Base-by-base conservation (phyloP, 2,113 vertebrate genomes). In the Spermophilus dauricus region DNA sequence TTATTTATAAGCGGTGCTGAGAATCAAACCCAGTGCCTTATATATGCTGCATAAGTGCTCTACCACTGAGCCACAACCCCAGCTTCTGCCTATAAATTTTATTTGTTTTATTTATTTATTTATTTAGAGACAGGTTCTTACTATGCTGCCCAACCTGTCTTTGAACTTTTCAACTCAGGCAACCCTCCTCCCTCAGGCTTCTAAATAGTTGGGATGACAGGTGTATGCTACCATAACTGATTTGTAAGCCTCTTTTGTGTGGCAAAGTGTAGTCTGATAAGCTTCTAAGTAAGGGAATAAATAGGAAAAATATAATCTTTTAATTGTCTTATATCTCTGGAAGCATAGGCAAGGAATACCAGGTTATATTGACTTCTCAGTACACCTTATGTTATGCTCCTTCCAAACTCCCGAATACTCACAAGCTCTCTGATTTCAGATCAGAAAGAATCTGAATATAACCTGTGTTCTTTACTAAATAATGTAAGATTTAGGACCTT, bases 371-470 rank as follows among this genome's bases (percentile, higher is more conserved):
- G 45, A 90, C 83, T 37, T 83, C 58, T 95, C 51, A 81, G 51
- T 26, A 14, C 5, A 76, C 24, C 42, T 78, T 32, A 92, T 39
- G 37, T 86, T 69, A 67, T 26, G 9, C 2, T 78, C 30, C 12
- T 32, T 61, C 30, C 5, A 67, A 32, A 3, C 24, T 17, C 30
- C 63, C 30, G 80, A 92, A 92, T 34, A 75, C 4, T 2, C 24
- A 53, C 45, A 73, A 30, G 48, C 1, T 90, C 51, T 91, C 80
- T 91, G 56, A 86, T 45, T 81, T 94, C 78, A 77, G n/a, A 85
- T 76, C 18, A 73, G 13, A 73, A 93, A 94, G 51, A 78, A 73
- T 61, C 51, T 67, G 32, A 83, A 34, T 48, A 63, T 1, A 51
- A 80, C 6, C 28, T 39, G 22, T 84, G n/a, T 56, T 70, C 14